Evolutionary conservation across 2,888 invertebrate genomes (phyloP).

Genomic region (Pachymerium ferrugineum): DNA sequence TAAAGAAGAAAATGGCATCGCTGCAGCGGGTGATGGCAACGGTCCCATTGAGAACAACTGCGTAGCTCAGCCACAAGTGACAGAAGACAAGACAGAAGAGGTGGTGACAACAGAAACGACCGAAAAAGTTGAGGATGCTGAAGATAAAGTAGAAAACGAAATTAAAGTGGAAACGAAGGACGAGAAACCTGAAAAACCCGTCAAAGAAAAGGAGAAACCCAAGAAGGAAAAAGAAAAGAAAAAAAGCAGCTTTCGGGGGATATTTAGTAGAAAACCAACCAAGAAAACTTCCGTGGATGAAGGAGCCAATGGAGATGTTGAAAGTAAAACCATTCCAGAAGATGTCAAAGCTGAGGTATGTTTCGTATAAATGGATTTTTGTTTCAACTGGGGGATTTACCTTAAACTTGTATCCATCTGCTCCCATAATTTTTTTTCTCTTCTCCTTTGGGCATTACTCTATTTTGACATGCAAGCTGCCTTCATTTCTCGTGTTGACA

Average conservation of each 20-base stretch:
- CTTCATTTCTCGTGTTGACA: conserved; percentile 23
- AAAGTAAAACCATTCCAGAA: neutral
- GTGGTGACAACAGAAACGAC: neutral
- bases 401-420: neutral
- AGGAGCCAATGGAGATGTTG: conserved; percentile 23
- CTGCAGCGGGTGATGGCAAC: neutral
- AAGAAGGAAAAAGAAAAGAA: neutral
- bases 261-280: neutral
- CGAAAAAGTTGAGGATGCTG: neutral
- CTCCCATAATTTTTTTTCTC: conserved; percentile 12
- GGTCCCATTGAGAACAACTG: neutral
- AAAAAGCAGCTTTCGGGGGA: too few species aligned
- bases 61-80: neutral
- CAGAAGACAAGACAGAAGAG: neutral
- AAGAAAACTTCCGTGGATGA: neutral
- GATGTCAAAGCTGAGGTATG: conserved; percentile 11
- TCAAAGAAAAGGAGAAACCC: neutral
- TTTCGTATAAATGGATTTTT: too few species aligned
- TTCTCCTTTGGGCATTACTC: conserved; percentile 15
- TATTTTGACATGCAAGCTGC: conserved; percentile 15
- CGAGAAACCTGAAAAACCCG: neutral
- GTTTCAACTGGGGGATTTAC: too few species aligned
- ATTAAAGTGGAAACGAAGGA: neutral
- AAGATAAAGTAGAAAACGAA: neutral
- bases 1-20: conserved; percentile 20